A percentile compares a stretch with the other conserved stretches of the same genome.
Conservation (phyloP, 2,888 invertebrate genomes). For the Drosophila putrida region DNA sequence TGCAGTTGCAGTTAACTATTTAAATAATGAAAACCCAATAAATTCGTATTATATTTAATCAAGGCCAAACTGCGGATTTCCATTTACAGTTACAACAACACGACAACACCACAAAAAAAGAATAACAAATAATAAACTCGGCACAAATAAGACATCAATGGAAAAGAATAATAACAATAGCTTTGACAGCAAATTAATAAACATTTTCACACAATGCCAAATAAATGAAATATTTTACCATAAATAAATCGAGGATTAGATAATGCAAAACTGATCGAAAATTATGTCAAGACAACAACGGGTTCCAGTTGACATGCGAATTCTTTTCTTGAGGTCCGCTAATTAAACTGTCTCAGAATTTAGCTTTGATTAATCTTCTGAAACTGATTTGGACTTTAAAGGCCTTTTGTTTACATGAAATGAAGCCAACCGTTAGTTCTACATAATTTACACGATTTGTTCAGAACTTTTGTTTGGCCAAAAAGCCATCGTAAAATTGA, state of each 20-base stretch:
- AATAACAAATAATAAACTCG: conserved; percentile 37
- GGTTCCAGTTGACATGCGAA: conserved; percentile 45
- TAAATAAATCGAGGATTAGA: conserved; percentile 41
- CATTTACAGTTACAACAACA: conserved; percentile 64
- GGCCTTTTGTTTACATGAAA: conserved; percentile 41
- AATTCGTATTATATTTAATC: conserved; percentile 42
- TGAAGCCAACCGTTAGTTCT: conserved; percentile 66
- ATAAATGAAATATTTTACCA: conserved; percentile 18
- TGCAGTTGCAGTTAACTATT: conserved; percentile 31
- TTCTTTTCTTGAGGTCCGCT: conserved; percentile 35
- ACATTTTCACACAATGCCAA: conserved; percentile 29
- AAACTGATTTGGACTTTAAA: background rate
- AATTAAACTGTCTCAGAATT: conserved; percentile 54
- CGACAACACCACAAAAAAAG: background rate
- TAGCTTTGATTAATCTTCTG: conserved; percentile 42
- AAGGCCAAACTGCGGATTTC: conserved; percentile 66
- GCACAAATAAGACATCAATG: conserved; percentile 29
- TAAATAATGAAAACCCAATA: conserved; percentile 1
- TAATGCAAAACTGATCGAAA: conserved; percentile 46
- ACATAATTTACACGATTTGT: conserved; percentile 42
- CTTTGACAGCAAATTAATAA: conserved; percentile 22
- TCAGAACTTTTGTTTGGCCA: conserved; percentile 32
- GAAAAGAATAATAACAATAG: conserved; percentile 33
- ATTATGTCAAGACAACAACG: conserved; percentile 54
- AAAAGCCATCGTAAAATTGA: conserved; percentile 19